These are phyloP conservation scores for Leptocoma aspasia DNA, from an alignment of 2,113 vertebrate genomes.

Conservation along the genomic window DNA sequence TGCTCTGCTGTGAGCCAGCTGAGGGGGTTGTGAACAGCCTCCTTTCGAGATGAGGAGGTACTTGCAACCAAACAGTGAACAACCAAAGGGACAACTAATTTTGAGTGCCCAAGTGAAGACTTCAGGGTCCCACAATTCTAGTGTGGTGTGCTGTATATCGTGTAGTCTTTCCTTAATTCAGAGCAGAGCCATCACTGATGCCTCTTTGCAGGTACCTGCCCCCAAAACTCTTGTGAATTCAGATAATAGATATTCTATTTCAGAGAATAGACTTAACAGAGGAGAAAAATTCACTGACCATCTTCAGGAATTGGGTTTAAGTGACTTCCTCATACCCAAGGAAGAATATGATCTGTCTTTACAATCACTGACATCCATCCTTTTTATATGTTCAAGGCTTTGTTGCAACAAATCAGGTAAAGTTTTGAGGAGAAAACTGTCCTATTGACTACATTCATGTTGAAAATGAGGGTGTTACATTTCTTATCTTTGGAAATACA, in stretches of 20 bases:
- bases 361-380: background rate
- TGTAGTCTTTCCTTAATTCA: background rate
- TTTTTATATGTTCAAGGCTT: background rate
- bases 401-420: background rate
- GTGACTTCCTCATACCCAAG: background rate
- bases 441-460: background rate
- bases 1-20: background rate
- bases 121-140: fast-evolving
- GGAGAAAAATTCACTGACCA: background rate
- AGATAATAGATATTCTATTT: background rate
- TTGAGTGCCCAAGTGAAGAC: background rate
- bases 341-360: background rate
- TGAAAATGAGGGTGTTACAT: background rate
- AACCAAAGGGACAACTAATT: background rate
- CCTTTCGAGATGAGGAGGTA: background rate
- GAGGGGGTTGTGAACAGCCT: background rate
- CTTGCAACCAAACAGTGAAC: background rate
- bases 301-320: background rate
- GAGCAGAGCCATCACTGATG: fast-evolving
- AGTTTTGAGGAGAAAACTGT: background rate
- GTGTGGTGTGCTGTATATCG: fast-evolving
- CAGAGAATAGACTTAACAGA: background rate
- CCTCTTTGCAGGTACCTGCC: background rate
- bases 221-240: background rate
- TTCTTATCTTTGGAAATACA: background rate